A percentile compares a stretch with the other conserved stretches of the same genome.
Conservation (phyloP, 2,888 invertebrate species). For the Sphaerophoria rueppellii region DNA sequence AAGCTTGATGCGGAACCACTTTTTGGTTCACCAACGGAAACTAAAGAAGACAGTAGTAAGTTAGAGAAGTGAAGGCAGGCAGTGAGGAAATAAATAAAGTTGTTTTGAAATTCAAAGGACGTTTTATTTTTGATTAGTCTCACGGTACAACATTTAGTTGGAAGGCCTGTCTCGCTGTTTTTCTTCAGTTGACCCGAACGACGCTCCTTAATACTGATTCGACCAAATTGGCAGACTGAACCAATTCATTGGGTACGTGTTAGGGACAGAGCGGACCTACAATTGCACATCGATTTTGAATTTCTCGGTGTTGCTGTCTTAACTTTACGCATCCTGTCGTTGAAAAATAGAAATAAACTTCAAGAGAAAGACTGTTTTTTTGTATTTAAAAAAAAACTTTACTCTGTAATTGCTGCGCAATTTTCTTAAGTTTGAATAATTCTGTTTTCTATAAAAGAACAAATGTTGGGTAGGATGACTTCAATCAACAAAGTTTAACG, state of each 20-base stretch:
- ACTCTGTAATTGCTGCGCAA: constrained; percentile 53
- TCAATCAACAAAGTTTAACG: constrained; percentile 9
- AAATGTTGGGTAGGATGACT: constrained; percentile 1
- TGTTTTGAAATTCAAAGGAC: not conserved
- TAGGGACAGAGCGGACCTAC: no score
- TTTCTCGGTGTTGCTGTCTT: not conserved
- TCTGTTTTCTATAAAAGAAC: constrained; percentile 50
- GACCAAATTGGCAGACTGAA: no score
- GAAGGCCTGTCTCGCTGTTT: no score
- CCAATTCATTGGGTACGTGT: no score
- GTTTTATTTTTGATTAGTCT: not conserved
- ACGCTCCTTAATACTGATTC: no score
- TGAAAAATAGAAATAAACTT: not conserved
- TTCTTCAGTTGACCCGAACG: no score
- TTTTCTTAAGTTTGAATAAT: constrained; percentile 59
- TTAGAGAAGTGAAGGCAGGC: constrained; percentile 7
- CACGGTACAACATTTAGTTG: no score
- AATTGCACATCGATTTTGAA: no score
- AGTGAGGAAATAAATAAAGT: constrained; percentile 27
- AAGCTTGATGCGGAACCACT: constrained; percentile 78
- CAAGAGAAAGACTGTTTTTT: not conserved
- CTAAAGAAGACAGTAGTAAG: constrained; percentile 22
- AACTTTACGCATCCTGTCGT: not conserved
- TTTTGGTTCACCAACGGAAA: constrained; percentile 72
- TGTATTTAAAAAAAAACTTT: constrained; percentile 50